A percentile compares a stretch with the other conserved stretches of the same genome.
phyloP scores from a whole-genome alignment of 1,140 invertebrate species.

The Aphelenchoides avenae region DNA sequence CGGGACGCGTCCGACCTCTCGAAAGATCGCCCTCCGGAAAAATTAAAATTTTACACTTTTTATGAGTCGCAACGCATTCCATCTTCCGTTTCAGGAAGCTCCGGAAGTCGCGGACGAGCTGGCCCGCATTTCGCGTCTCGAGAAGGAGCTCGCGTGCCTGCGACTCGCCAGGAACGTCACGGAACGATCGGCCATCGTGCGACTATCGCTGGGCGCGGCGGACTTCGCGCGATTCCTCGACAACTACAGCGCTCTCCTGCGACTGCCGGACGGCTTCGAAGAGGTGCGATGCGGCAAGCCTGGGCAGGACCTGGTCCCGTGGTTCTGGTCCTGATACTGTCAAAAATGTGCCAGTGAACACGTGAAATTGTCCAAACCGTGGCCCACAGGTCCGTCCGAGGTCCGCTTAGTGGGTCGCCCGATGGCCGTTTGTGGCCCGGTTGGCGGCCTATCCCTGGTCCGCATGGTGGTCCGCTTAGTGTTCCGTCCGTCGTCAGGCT shows the following conservation, averaged over 20 bases:
- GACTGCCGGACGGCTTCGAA: slow-evolving; percentile 12
- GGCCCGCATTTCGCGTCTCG: slow-evolving; percentile 10
- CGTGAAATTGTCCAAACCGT: not conserved
- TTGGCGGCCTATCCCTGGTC: not conserved
- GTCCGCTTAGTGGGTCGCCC: not conserved
- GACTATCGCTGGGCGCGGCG: slow-evolving; percentile 17
- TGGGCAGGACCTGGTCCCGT: not conserved
- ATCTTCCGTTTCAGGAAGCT: slow-evolving; percentile 17
- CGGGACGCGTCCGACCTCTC: too few species aligned
- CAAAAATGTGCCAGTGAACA: slow-evolving; percentile 1
- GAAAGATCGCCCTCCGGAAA: too few species aligned
- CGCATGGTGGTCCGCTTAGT: too few species aligned
- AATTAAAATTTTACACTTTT: too few species aligned
- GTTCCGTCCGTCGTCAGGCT: too few species aligned
- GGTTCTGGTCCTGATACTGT: not conserved
- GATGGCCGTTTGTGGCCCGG: not conserved
- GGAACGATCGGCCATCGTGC: slow-evolving; percentile 11
- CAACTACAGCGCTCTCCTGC: slow-evolving; percentile 13
- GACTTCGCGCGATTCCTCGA: slow-evolving; percentile 14
- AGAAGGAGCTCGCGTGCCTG: slow-evolving; percentile 13
- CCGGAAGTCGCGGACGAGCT: slow-evolving; percentile 15
- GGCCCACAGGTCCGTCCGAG: not conserved
- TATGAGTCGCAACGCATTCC: too few species aligned
- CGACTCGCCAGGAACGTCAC: slow-evolving; percentile 27
- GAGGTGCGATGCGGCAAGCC: slow-evolving; percentile 8